Conservation (phyloP, 2,888 invertebrate species). For the Drosophila demipolita region DNA sequence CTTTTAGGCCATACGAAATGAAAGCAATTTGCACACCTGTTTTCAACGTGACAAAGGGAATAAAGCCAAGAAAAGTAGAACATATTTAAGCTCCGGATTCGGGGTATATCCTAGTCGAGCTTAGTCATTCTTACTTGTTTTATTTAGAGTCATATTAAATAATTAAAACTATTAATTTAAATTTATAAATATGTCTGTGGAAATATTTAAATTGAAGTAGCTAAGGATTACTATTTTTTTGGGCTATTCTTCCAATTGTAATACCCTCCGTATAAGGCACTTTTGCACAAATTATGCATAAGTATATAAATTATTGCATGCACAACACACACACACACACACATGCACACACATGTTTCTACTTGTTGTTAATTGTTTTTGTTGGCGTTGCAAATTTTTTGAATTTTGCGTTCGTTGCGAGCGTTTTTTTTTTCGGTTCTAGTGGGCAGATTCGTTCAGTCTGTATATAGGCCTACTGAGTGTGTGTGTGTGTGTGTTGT, state of each 20-base stretch:
- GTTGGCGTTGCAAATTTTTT: slow-evolving; percentile 52
- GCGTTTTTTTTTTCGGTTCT: slow-evolving; percentile 51
- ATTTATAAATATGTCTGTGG: not conserved
- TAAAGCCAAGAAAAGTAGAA: not conserved
- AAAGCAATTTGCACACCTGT: not conserved
- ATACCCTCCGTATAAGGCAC: slow-evolving; percentile 11
- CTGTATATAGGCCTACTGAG: not conserved
- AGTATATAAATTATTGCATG: slow-evolving; percentile 75
- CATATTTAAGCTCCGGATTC: not conserved
- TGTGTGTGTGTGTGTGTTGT: slow-evolving; percentile 14
- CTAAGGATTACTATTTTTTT: not conserved
- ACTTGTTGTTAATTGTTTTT: not conserved
- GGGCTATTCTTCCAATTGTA: not conserved
- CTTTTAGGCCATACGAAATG: not conserved
- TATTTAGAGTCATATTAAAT: not conserved
- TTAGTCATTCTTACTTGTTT: not conserved
- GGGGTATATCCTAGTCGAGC: not conserved
- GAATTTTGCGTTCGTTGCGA: slow-evolving; percentile 66
- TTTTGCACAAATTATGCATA: slow-evolving; percentile 75
- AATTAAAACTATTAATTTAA: not conserved
- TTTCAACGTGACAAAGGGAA: not conserved
- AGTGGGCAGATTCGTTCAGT: slow-evolving; percentile 20
- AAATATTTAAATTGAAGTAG: not conserved
- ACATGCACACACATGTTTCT: slow-evolving; percentile 9
- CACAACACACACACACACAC: slow-evolving; percentile 10